These are phyloP conservation scores for Diaphora mendica DNA, from an alignment of 2,888 invertebrate species.

Conservation along the genomic window DNA sequence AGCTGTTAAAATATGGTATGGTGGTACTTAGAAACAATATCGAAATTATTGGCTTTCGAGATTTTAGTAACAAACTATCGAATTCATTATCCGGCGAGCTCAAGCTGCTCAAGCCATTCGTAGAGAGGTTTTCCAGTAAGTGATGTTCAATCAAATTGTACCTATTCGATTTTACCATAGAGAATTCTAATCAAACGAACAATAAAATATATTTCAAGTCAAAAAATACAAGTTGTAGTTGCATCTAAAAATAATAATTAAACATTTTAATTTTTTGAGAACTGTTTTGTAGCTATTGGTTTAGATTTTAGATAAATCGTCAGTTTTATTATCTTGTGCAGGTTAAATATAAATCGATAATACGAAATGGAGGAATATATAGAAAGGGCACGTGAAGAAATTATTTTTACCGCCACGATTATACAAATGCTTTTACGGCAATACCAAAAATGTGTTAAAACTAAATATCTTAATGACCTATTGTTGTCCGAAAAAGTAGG, in stretches of 20 bases:
- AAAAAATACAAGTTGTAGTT: background rate
- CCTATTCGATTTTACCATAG: too few relatives aligned
- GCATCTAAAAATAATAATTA: too few relatives aligned
- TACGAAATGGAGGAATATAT: background rate
- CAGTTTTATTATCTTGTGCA: too few relatives aligned
- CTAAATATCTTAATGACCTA: conserved; percentile 33
- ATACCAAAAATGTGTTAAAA: background rate
- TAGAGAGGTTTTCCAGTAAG: background rate
- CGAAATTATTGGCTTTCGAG: too few relatives aligned
- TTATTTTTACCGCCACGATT: background rate
- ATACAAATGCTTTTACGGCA: background rate
- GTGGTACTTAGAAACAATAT: background rate
- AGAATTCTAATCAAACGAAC: background rate
- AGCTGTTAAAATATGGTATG: background rate
- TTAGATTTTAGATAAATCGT: too few relatives aligned
- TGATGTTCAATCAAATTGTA: background rate
- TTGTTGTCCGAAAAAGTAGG: conserved; percentile 48
- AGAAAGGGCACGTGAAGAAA: background rate
- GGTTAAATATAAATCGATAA: background rate
- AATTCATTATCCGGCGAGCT: background rate
- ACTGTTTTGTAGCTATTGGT: too few relatives aligned
- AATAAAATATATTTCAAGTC: background rate
- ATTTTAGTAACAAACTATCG: too few relatives aligned
- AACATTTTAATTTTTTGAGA: background rate
- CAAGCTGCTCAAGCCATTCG: background rate